Evolutionary conservation across 1,140 invertebrate species (phyloP).

Genomic region (Procambarus virginalis): DNA sequence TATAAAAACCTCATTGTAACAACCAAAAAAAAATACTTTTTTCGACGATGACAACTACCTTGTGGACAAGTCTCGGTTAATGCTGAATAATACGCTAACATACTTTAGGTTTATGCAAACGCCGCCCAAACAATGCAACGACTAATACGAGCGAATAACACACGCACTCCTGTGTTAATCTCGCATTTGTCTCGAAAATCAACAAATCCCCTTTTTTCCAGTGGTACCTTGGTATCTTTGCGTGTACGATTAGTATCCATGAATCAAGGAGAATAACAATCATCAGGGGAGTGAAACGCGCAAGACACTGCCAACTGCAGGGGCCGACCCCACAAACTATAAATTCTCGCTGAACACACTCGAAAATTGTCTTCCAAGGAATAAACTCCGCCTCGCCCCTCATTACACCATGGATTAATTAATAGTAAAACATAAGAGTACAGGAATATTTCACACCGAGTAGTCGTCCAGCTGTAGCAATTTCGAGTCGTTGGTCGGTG

Average conservation of each 20-base stretch:
- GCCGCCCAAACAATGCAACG: too few relatives aligned
- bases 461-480: neutral
- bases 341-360: neutral
- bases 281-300: neutral
- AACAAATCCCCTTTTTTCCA: neutral
- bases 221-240: neutral
- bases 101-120: too few relatives aligned
- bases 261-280: neutral
- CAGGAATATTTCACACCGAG: neutral
- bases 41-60: too few relatives aligned
- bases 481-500: neutral
- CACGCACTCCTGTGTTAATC: neutral
- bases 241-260: neutral
- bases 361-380: neutral
- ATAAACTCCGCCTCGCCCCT: neutral
- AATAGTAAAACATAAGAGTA: neutral
- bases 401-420: conserved; percentile 1
- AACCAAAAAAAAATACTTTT: too few relatives aligned
- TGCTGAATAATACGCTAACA: too few relatives aligned
- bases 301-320: neutral
- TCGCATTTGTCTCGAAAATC: neutral
- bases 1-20: too few relatives aligned
- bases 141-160: neutral
- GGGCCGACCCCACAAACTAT: neutral
- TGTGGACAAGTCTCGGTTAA: too few relatives aligned